Percentiles rank a stretch among this genome's conserved stretches.
phyloP scores from a whole-genome alignment of 2,113 vertebrate genomes.

The Antigone vipio region DNA sequence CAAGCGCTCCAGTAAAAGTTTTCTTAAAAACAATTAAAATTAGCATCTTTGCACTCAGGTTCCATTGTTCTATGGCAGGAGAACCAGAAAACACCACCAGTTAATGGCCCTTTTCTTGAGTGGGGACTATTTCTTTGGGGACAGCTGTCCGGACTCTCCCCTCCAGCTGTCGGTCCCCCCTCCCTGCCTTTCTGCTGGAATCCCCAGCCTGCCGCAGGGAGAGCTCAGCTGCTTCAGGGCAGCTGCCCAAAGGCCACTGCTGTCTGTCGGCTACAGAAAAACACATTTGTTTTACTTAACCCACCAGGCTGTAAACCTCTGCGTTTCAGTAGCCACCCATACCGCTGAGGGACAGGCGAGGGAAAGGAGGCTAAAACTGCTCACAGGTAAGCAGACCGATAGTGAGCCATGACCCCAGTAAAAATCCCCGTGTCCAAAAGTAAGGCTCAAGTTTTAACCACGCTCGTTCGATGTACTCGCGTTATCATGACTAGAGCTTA shows the following conservation, averaged over 20 bases:
- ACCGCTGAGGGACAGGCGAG: not conserved
- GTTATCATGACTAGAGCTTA: not conserved
- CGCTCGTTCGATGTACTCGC: fast-evolving
- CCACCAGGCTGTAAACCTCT: fast-evolving
- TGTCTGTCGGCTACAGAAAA: not conserved
- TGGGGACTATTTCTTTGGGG: not conserved
- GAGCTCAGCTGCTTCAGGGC: not conserved
- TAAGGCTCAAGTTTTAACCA: not conserved
- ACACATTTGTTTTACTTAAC: not conserved
- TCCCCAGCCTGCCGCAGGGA: not conserved
- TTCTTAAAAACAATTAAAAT: not conserved
- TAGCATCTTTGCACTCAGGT: not conserved
- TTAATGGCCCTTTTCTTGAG: not conserved
- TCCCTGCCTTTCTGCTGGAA: not conserved
- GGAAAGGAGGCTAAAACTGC: not conserved
- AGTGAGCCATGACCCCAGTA: fast-evolving
- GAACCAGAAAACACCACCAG: not conserved
- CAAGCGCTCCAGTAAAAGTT: not conserved
- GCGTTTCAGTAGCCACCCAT: not conserved
- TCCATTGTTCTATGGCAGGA: not conserved
- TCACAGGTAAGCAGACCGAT: not conserved
- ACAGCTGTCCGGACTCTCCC: not conserved
- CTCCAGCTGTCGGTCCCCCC: not conserved
- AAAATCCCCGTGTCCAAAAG: not conserved
- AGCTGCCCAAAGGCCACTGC: not conserved